These are phyloP conservation scores for Leptopilina syphax DNA, from an alignment of 2,888 invertebrate species.

Conservation along the genomic window DNA sequence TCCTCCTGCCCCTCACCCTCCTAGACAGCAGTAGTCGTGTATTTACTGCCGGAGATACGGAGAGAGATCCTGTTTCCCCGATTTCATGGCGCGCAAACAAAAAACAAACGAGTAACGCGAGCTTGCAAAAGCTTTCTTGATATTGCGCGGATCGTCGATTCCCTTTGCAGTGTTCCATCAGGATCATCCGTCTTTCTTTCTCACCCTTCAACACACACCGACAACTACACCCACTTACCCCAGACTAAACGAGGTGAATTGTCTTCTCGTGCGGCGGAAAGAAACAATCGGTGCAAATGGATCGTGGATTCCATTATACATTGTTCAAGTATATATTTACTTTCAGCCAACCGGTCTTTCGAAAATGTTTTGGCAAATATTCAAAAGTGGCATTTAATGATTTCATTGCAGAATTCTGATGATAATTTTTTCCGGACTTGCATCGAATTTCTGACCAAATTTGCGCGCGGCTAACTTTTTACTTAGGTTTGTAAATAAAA, in stretches of 20 bases:
- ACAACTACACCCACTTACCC: background rate
- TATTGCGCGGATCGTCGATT: constrained; percentile 32
- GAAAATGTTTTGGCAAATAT: background rate
- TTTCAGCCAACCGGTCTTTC: background rate
- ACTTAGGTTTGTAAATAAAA: no score
- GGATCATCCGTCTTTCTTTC: background rate
- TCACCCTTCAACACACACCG: constrained; percentile 31
- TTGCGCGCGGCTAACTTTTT: no score
- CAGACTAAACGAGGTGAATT: background rate
- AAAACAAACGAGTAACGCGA: constrained; percentile 56
- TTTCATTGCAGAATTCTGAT: no score
- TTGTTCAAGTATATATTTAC: background rate
- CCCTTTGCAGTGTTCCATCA: constrained; percentile 16
- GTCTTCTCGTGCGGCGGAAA: constrained; percentile 24
- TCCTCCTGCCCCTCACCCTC: background rate
- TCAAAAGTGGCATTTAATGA: no score
- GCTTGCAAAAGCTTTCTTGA: constrained; percentile 43
- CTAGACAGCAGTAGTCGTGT: constrained; percentile 60
- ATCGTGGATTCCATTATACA: constrained; percentile 29
- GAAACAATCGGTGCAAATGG: constrained; percentile 38
- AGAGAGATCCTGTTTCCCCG: constrained; percentile 59
- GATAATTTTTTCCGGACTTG: no score
- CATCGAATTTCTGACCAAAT: no score
- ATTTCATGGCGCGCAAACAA: constrained; percentile 54
- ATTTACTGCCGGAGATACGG: constrained; percentile 65